phyloP scores from a whole-genome alignment of 2,113 vertebrate genomes.

The Hippocampus comes region DNA sequence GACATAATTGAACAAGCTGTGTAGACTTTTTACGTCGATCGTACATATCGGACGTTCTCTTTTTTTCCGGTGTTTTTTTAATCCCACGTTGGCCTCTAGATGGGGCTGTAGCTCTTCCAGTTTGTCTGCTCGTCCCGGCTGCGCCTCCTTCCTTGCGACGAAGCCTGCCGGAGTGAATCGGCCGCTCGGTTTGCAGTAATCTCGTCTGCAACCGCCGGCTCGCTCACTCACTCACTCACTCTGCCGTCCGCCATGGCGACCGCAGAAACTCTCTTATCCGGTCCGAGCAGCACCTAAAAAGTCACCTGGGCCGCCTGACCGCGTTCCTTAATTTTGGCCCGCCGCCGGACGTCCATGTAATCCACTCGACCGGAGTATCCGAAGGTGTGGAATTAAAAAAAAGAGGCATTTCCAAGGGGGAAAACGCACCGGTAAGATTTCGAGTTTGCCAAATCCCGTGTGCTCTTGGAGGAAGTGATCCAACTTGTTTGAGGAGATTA shows the following conservation, averaged over 20 bases:
- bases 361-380: slow-evolving; percentile 32
- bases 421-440: slow-evolving; percentile 45
- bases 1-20: too few relatives aligned
- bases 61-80: neutral
- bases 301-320: slow-evolving; percentile 12
- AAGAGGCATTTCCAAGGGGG: slow-evolving; percentile 40
- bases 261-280: slow-evolving; percentile 49
- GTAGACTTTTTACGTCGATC: neutral
- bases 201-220: neutral
- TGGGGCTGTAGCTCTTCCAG: neutral
- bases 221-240: slow-evolving; percentile 27
- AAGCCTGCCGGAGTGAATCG: neutral
- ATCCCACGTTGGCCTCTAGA: neutral
- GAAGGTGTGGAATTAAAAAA: slow-evolving; percentile 35
- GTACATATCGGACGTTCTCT: neutral
- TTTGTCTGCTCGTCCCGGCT: neutral
- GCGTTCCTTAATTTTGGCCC: neutral
- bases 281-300: slow-evolving; percentile 39
- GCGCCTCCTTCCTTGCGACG: neutral
- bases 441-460: slow-evolving; percentile 27
- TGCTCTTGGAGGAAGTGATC: slow-evolving; percentile 53
- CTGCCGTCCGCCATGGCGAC: slow-evolving; percentile 77
- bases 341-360: slow-evolving; percentile 51
- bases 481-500: slow-evolving; percentile 74
- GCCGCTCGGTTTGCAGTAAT: neutral